These are phyloP conservation scores for Kradibia gibbosae DNA, from an alignment of 1,140 invertebrate genomes.

Conservation along the genomic window DNA sequence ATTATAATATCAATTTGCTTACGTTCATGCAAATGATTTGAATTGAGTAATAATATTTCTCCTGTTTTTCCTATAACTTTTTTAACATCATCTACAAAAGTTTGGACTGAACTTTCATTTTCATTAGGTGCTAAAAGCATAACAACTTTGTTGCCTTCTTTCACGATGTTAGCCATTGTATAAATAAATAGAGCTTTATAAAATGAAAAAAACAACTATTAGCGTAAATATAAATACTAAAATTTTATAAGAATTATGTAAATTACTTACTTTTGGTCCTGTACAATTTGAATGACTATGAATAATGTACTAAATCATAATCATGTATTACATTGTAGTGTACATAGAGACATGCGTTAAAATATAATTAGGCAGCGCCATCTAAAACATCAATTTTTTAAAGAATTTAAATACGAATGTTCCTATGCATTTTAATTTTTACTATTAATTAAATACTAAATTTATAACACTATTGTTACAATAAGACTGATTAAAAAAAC, in stretches of 20 bases:
- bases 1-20: neutral
- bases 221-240: too few species aligned
- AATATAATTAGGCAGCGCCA: neutral
- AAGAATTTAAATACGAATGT: neutral
- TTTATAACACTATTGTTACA: neutral
- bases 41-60: conserved; percentile 34
- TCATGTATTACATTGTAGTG: too few species aligned
- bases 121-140: conserved; percentile 43
- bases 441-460: neutral
- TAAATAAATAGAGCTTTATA: too few species aligned
- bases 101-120: conserved; percentile 34
- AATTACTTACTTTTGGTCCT: too few species aligned
- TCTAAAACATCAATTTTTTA: neutral
- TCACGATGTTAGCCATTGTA: conserved; percentile 39
- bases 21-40: conserved; percentile 44
- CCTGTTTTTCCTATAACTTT: conserved; percentile 40
- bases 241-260: too few species aligned
- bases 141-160: conserved; percentile 51
- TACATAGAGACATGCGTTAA: neutral
- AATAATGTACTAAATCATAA: too few species aligned
- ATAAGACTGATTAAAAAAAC: too few species aligned
- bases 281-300: too few species aligned
- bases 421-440: neutral
- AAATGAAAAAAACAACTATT: too few species aligned
- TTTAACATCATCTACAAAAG: conserved; percentile 49